phyloP scores from a whole-genome alignment of 2,888 invertebrate species.

The Hypselothyrea guttata region DNA sequence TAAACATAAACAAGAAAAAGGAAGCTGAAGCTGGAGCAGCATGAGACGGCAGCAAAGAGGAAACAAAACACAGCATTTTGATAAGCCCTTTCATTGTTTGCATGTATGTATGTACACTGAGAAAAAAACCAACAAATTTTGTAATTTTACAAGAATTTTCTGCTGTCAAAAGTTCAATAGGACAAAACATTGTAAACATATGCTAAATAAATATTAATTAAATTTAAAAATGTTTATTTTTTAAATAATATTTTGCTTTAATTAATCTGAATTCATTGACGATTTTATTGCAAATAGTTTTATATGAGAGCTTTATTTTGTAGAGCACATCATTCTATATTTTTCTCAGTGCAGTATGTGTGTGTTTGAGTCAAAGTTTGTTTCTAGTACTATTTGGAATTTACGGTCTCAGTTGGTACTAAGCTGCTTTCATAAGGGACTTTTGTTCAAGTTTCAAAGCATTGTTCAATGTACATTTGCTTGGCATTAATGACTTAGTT shows the following conservation, averaged over 20 bases:
- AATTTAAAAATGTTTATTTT: too few relatives aligned
- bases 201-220: too few relatives aligned
- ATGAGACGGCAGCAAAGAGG: slow-evolving; percentile 5
- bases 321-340: too few relatives aligned
- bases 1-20: slow-evolving; percentile 27
- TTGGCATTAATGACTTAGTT: slow-evolving; percentile 29
- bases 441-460: slow-evolving; percentile 23
- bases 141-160: too few relatives aligned
- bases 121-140: too few relatives aligned
- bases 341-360: too few relatives aligned
- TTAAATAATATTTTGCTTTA: too few relatives aligned
- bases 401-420: background rate
- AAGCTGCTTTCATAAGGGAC: slow-evolving; percentile 8
- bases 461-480: slow-evolving; percentile 21
- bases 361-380: slow-evolving; percentile 9
- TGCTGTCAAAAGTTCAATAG: too few relatives aligned
- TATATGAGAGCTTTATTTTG: too few relatives aligned
- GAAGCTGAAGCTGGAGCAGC: background rate
- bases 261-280: too few relatives aligned
- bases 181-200: too few relatives aligned
- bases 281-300: too few relatives aligned
- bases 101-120: background rate
- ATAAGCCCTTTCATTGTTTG: slow-evolving; percentile 32
- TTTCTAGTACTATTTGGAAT: background rate
- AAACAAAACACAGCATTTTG: slow-evolving; percentile 25